Evolutionary conservation across 1,140 invertebrate genomes (phyloP).

Genomic region (Pseudachorutes palmiensis): DNA sequence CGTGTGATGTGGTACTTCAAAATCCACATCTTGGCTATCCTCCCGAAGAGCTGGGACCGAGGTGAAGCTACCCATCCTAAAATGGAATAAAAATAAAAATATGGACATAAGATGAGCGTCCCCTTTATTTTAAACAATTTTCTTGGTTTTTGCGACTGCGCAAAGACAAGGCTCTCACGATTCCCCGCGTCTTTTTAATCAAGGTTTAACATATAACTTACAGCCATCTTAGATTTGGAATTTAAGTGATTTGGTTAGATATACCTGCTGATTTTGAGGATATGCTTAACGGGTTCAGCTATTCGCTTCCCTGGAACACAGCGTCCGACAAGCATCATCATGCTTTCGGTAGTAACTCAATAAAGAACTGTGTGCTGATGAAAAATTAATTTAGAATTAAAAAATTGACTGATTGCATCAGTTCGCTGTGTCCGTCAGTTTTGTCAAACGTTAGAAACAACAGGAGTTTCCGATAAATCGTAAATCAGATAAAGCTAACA

Average conservation of each 20-base stretch:
- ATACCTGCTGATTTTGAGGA: constrained; percentile 38
- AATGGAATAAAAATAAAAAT: not conserved
- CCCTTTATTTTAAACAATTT: not conserved
- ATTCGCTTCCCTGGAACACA: constrained; percentile 32
- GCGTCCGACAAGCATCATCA: constrained; percentile 32
- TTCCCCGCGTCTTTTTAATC: not conserved
- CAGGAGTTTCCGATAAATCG: not conserved
- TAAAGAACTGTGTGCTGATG: not conserved
- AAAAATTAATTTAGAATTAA: not conserved
- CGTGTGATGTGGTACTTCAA: constrained; percentile 48
- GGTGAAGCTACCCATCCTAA: constrained; percentile 65
- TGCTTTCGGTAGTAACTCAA: constrained; percentile 23
- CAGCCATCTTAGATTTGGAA: not conserved
- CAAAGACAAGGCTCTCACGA: not conserved
- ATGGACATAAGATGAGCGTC: no score
- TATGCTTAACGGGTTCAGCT: constrained; percentile 34
- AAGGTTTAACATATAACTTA: not conserved
- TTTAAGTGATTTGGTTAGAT: constrained; percentile 3
- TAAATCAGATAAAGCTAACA: not conserved
- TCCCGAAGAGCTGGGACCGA: constrained; percentile 59
- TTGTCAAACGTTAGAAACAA: not conserved
- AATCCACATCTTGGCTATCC: constrained; percentile 55
- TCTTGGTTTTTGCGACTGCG: not conserved
- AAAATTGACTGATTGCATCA: not conserved
- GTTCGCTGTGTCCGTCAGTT: not conserved